These are phyloP conservation scores for Trichechus manatus DNA, from an alignment of 2,113 vertebrate genomes.

Conservation along the genomic window DNA sequence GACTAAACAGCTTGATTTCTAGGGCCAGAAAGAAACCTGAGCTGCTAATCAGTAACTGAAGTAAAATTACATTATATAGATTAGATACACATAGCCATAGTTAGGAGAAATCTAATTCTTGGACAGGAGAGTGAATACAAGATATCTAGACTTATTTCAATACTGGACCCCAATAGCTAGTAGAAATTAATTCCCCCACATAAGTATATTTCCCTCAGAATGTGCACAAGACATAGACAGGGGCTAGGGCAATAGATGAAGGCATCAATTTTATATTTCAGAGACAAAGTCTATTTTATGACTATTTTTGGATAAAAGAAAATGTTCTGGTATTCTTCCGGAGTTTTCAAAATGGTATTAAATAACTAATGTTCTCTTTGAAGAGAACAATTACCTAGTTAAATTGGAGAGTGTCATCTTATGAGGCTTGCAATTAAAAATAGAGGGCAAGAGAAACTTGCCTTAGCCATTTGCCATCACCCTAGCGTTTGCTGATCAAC, in stretches of 20 bases:
- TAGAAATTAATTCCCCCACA: background rate
- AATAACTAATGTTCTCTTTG: slow-evolving; percentile 70
- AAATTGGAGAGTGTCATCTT: slow-evolving; percentile 76
- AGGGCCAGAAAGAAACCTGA: background rate
- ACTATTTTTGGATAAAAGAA: slow-evolving; percentile 71
- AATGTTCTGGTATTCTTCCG: slow-evolving; percentile 66
- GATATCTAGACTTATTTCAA: background rate
- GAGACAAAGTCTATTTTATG: slow-evolving; percentile 72
- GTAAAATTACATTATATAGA: background rate
- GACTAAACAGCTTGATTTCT: background rate
- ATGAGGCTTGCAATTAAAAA: slow-evolving; percentile 78
- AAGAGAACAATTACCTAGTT: slow-evolving; percentile 82
- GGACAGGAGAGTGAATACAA: background rate
- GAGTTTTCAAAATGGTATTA: slow-evolving; percentile 72
- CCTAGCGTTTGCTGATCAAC: slow-evolving; percentile 82
- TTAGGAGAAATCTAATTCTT: background rate
- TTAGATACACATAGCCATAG: background rate
- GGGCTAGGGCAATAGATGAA: background rate
- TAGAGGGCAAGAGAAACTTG: slow-evolving; percentile 77
- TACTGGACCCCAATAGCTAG: background rate
- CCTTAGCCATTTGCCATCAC: slow-evolving; percentile 80
- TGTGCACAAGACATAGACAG: background rate
- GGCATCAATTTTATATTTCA: background rate
- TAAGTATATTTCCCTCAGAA: slow-evolving; percentile 48
- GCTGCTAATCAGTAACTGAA: slow-evolving; percentile 2